Conservation (phyloP, 2,888 invertebrate species). For the Drosophila engyochracea region DNA sequence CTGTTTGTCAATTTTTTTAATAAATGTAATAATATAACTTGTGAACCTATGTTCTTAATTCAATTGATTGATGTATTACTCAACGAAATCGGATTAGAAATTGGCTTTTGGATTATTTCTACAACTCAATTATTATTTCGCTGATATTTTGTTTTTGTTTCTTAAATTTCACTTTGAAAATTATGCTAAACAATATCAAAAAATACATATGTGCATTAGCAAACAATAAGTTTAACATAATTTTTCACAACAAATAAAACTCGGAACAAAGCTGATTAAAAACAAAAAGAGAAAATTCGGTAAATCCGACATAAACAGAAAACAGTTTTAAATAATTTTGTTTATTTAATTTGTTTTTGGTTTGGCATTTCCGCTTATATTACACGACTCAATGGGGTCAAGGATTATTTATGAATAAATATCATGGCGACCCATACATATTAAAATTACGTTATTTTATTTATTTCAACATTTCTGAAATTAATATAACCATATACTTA, state of each 20-base stretch:
- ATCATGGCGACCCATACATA: conserved; percentile 5
- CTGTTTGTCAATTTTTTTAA: neutral
- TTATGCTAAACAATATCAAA: no score
- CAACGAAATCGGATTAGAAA: neutral
- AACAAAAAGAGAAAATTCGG: neutral
- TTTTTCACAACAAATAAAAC: neutral
- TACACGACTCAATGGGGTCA: conserved; percentile 53
- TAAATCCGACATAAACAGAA: conserved; percentile 13
- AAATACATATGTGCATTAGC: neutral
- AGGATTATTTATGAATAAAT: conserved; percentile 73
- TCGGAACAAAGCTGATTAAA: neutral
- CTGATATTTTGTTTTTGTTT: neutral
- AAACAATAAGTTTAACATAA: neutral
- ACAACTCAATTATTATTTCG: neutral
- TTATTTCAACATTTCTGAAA: neutral
- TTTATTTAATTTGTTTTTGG: conserved; percentile 6
- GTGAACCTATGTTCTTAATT: neutral
- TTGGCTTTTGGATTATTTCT: neutral
- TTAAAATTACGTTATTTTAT: neutral
- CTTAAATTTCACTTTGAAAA: no score
- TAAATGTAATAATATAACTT: neutral
- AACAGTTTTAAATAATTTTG: conserved; percentile 13
- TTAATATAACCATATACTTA: neutral
- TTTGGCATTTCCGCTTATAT: conserved; percentile 26
- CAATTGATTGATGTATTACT: neutral